These are phyloP conservation scores for Aurelia aurita complex sp. Pacific DNA, from an alignment of 30 jellyfish, hydroid and myxozoan genomes.

Conservation along the genomic window DNA sequence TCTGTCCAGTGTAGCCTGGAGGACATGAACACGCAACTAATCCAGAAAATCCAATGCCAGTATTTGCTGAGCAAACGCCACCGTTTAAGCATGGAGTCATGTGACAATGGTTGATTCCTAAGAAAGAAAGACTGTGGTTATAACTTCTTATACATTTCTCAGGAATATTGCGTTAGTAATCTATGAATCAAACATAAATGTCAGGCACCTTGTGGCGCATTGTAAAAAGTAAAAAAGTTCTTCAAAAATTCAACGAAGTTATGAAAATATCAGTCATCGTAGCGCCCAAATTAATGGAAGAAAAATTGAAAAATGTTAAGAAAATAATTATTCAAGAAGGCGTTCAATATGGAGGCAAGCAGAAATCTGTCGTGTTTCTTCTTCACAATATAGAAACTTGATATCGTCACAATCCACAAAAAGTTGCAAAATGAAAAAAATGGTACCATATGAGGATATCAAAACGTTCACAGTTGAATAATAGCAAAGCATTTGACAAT, in stretches of 20 bases:
- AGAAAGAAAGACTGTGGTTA: neutral
- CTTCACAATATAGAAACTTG: neutral
- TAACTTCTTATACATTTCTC: too few species aligned
- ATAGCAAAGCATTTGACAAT: too few species aligned
- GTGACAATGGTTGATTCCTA: slow-evolving; percentile 92
- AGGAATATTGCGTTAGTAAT: too few species aligned
- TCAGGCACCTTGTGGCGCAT: too few species aligned
- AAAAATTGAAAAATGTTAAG: neutral
- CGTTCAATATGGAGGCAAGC: neutral
- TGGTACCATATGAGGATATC: neutral
- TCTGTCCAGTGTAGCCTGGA: slow-evolving; percentile 93
- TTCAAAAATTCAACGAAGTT: too few species aligned
- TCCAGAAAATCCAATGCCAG: slow-evolving; percentile 77
- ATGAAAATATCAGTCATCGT: too few species aligned
- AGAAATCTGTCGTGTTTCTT: neutral
- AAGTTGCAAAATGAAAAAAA: neutral
- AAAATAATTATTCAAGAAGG: neutral
- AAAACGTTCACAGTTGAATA: too few species aligned
- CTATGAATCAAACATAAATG: too few species aligned
- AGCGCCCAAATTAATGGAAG: too few species aligned
- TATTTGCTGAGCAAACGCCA: slow-evolving; percentile 75
- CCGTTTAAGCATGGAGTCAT: slow-evolving; percentile 95
- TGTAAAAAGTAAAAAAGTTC: too few species aligned
- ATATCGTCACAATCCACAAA: neutral
- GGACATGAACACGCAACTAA: slow-evolving; percentile 83